Conservation (phyloP, 2,888 invertebrate genomes). For the Galerucella pusilla region DNA sequence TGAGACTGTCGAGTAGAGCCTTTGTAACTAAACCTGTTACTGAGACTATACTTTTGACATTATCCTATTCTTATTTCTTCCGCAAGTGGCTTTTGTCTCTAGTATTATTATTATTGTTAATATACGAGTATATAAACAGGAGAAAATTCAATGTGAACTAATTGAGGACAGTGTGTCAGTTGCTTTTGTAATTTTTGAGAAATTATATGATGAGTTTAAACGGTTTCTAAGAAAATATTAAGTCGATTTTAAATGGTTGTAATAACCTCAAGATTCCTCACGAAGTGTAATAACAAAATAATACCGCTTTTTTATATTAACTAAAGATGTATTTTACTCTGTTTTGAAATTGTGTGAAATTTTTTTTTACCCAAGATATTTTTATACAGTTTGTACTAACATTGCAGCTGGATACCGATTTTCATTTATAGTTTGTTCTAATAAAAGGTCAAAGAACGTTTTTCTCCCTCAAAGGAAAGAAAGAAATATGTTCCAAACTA, state of each 20-base stretch:
- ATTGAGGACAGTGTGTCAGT: conserved; percentile 16
- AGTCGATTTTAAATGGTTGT: conserved; percentile 13
- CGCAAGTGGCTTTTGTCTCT: too few relatives aligned
- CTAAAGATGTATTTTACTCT: neutral
- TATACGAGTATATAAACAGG: neutral
- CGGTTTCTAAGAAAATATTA: conserved; percentile 4
- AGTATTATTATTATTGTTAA: neutral
- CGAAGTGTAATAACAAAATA: conserved; percentile 7
- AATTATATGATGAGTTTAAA: conserved; percentile 12
- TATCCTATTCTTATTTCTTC: too few relatives aligned
- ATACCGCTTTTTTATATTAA: neutral
- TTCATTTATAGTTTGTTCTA: neutral
- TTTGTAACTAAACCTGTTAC: too few relatives aligned
- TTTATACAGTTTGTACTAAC: neutral
- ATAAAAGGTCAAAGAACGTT: neutral
- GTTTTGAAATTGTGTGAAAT: neutral
- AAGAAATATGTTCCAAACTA: too few relatives aligned
- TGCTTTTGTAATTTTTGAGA: conserved; percentile 6
- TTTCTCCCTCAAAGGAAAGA: too few relatives aligned
- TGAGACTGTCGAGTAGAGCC: too few relatives aligned
- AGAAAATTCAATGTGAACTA: conserved; percentile 5
- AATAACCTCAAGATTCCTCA: neutral
- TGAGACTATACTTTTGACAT: too few relatives aligned
- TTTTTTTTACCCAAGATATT: neutral
- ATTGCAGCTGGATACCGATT: neutral